Evolutionary conservation across 2,113 vertebrate species (phyloP), one percentile per base, ranked within the genome.

Genomic region (Malurus alboscapulatus): DNA sequence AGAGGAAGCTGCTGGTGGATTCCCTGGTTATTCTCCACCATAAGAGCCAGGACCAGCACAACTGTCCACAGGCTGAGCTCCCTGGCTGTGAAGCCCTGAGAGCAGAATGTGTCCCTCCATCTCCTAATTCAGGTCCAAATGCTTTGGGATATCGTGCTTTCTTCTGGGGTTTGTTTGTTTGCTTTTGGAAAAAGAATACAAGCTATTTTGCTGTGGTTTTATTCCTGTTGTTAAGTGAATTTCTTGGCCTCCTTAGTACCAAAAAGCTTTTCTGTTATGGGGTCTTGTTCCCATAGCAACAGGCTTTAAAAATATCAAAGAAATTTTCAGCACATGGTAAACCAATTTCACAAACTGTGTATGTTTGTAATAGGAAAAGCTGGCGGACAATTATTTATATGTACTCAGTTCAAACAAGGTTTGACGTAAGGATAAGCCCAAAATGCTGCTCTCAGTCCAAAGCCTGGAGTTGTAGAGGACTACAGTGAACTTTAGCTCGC

Each of bases 231-330:
- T 61, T 50, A 57, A 78, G 77, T 20, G 58, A 50, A 80, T 88
- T 91, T 83, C 81, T 83, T 57, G 36, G 71, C 62, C 16, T 10
- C 9, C 66, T 73, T 54, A 50, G 63, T 25, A 76, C 42, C 55
- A 63, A 83, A 73, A 87, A 50, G 82, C 79, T 67, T 55, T 63
- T 67, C 85, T 88, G 91, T 88, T 83, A 85, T 32, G 53, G 90
- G 94, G 91, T 77, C 82, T 1, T 1, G 91, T 90, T 95, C 68
- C 87, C 73, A 67, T 51, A 94, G 90, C 82, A 93, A 95, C 90
- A 42, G 53, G 68, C 75, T 88, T 93, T 86, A 77, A 94, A 93
- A 94, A 95, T 90, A 95, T n/a, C 87, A 59, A 80, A 76, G 78
- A 91, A 50, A 86, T 73, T 61, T 88, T 83, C 62, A 87, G 92